Evolutionary conservation across 2,797 vertebrate genomes (phyloP).

Genomic region (Hippoglossus hippoglossus): DNA sequence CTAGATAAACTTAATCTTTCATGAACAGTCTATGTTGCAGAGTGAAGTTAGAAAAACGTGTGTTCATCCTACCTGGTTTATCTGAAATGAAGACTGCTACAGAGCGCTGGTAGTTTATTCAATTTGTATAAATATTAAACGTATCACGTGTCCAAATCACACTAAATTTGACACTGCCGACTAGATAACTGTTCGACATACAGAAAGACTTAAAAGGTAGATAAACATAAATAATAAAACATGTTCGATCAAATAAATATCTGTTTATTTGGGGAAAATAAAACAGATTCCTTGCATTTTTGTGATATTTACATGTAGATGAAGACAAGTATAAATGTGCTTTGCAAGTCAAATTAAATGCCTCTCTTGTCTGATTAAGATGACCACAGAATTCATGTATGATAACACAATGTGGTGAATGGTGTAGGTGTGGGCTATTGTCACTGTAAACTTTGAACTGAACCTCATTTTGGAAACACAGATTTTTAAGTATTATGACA

Average conservation of each 20-base stretch:
- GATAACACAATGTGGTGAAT: slow-evolving; percentile 11
- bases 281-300: neutral
- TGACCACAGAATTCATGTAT: slow-evolving; percentile 9
- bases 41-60: no score
- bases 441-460: neutral
- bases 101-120: neutral
- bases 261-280: no score
- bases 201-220: no score
- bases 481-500: neutral
- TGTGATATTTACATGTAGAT: neutral
- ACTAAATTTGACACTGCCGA: no score
- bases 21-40: no score
- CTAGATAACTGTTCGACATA: no score
- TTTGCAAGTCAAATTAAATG: neutral
- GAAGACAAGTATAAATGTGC: neutral
- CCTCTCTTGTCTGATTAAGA: neutral
- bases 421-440: neutral
- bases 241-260: no score
- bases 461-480: neutral
- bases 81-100: neutral
- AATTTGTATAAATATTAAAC: no score
- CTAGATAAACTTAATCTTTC: no score
- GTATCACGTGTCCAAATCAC: no score
- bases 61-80: no score
- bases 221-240: no score